Conservation (phyloP, 2,888 invertebrate species). For the Mellilla xanthometata region DNA sequence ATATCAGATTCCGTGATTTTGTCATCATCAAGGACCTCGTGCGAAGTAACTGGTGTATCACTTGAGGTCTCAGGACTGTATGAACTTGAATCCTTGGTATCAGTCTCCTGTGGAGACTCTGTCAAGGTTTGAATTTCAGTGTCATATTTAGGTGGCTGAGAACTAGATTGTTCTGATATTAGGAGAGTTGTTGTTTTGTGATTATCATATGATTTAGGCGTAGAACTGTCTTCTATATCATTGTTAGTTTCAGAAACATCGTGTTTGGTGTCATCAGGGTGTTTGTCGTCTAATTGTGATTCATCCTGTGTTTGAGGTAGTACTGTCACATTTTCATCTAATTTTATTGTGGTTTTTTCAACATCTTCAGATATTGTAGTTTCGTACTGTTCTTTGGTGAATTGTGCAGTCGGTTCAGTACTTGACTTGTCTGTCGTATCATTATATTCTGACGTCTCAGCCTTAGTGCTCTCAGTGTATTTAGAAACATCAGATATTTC, state of each 20-base stretch:
- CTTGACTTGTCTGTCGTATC: neutral
- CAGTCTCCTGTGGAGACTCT: conserved; percentile 9
- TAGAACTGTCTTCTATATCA: neutral
- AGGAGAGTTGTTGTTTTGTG: neutral
- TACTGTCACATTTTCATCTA: neutral
- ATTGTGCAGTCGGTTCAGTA: neutral
- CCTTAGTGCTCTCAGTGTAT: neutral
- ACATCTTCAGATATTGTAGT: neutral
- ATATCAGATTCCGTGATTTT: no score
- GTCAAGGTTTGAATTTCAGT: conserved; percentile 1
- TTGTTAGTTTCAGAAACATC: neutral
- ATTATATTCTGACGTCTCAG: neutral
- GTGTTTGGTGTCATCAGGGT: conserved; percentile 1
- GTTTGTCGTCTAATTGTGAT: neutral
- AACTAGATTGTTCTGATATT: conserved; percentile 2
- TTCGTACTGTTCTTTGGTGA: neutral
- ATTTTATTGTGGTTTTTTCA: neutral
- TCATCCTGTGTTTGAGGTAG: neutral
- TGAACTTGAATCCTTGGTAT: conserved; percentile 7
- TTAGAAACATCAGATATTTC: conserved; percentile 2
- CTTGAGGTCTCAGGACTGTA: conserved; percentile 8
- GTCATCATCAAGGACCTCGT: no score
- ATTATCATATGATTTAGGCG: neutral
- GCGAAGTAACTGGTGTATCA: conserved; percentile 2
- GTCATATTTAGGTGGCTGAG: conserved; percentile 6